These are phyloP conservation scores for Limnothrissa miodon DNA, from an alignment of 2,113 vertebrate genomes.

Conservation along the genomic window DNA sequence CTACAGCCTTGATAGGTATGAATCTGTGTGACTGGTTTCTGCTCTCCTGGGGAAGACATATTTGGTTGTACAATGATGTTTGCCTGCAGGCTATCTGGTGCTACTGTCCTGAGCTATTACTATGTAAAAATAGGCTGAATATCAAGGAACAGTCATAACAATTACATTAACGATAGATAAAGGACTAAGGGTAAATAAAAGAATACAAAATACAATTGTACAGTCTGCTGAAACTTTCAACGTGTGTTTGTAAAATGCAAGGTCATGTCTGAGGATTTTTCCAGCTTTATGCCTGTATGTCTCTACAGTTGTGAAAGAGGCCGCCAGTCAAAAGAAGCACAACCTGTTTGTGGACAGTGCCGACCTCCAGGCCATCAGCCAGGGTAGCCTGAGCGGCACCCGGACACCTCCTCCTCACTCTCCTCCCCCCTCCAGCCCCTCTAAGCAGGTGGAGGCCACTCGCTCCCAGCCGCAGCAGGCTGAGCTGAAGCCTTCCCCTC, in stretches of 20 bases:
- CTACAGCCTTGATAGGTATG: too few relatives aligned
- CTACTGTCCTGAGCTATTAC: background rate
- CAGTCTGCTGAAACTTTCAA: background rate
- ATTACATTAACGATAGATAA: too few relatives aligned
- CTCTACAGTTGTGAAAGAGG: conserved; percentile 80
- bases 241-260: background rate
- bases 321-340: conserved; percentile 81
- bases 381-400: conserved; percentile 77
- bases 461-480: background rate
- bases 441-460: conserved; percentile 36
- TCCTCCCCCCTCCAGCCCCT: conserved; percentile 72
- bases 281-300: conserved; percentile 23
- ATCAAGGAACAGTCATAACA: too few relatives aligned
- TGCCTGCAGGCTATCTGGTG: background rate
- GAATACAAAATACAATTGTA: background rate
- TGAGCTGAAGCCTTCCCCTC: conserved; percentile 24
- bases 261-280: background rate
- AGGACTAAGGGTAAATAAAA: too few relatives aligned
- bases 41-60: background rate
- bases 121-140: too few relatives aligned
- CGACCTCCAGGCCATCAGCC: conserved; percentile 73
- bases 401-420: conserved; percentile 55
- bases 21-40: background rate
- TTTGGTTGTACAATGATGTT: background rate
- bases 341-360: conserved; percentile 81